These are phyloP conservation scores for Crocuta crocuta DNA, from an alignment of 2,113 vertebrate genomes.

Conservation along the genomic window DNA sequence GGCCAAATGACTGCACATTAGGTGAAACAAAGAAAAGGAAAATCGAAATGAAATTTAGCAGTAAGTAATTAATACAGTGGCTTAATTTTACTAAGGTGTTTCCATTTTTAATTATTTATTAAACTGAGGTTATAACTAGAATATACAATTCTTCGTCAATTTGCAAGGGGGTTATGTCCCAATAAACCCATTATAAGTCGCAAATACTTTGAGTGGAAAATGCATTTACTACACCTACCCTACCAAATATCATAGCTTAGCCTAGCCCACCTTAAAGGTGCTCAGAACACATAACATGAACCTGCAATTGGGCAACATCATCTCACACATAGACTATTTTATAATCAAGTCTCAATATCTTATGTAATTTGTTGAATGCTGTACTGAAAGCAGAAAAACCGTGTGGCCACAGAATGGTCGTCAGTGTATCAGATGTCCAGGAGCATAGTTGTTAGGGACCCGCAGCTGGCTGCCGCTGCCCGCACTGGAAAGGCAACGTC, in stretches of 20 bases:
- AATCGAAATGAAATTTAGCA: constrained; percentile 36
- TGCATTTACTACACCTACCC: not conserved
- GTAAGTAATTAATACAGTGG: constrained; percentile 20
- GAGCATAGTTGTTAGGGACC: not conserved
- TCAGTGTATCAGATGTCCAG: not conserved
- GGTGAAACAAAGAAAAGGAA: constrained; percentile 2
- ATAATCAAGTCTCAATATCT: not conserved
- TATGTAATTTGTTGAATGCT: not conserved
- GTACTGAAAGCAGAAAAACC: not conserved
- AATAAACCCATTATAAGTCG: not conserved
- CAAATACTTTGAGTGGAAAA: not conserved
- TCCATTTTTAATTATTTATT: constrained; percentile 64
- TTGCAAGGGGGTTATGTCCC: not conserved
- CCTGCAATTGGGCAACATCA: not conserved
- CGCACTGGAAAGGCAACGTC: not conserved
- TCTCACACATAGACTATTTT: not conserved
- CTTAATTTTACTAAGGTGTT: constrained; percentile 12
- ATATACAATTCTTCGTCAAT: not conserved
- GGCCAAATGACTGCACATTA: constrained; percentile 27
- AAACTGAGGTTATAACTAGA: constrained; percentile 4
- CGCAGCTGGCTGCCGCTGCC: not conserved
- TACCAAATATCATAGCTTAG: not conserved
- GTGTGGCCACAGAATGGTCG: not conserved
- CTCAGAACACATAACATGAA: not conserved
- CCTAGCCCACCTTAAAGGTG: not conserved